phyloP scores from a whole-genome alignment of 2,888 invertebrate genomes.

The Cyclophora punctaria region DNA sequence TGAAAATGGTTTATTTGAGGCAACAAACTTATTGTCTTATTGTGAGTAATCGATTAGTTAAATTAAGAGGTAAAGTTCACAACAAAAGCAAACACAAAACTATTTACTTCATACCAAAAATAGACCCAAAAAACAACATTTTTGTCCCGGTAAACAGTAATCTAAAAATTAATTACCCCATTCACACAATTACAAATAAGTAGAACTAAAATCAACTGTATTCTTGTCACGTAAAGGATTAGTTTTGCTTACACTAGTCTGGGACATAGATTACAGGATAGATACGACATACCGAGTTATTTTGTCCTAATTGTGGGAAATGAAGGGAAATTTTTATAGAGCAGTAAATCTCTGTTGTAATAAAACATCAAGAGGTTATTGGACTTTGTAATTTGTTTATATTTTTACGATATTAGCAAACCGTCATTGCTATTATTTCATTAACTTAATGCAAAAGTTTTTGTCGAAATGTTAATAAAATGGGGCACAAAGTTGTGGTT shows the following conservation, averaged over 20 bases:
- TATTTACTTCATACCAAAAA: too few species aligned
- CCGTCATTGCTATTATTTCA: conserved; percentile 16
- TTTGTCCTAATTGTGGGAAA: conserved; percentile 52
- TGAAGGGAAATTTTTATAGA: conserved; percentile 59
- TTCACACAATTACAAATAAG: conserved; percentile 22
- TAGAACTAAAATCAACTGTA: background rate
- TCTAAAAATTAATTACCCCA: conserved; percentile 44
- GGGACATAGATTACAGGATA: background rate
- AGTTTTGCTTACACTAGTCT: background rate
- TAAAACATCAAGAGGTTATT: conserved; percentile 53
- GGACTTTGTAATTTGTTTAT: conserved; percentile 45
- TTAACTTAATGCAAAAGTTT: background rate
- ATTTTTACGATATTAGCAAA: conserved; percentile 33
- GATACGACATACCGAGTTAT: conserved; percentile 14
- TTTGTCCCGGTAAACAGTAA: conserved; percentile 25
- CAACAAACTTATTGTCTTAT: too few species aligned
- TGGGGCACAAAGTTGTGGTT: too few species aligned
- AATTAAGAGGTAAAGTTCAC: too few species aligned
- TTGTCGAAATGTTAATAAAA: conserved; percentile 4
- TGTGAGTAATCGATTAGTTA: too few species aligned
- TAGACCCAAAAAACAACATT: too few species aligned
- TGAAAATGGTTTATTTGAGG: too few species aligned
- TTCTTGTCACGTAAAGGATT: background rate
- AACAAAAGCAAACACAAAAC: too few species aligned
- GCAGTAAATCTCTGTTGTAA: conserved; percentile 54